Base-by-base conservation (phyloP, 23 tunicate genomes). In the Halocynthia roretzi region DNA sequence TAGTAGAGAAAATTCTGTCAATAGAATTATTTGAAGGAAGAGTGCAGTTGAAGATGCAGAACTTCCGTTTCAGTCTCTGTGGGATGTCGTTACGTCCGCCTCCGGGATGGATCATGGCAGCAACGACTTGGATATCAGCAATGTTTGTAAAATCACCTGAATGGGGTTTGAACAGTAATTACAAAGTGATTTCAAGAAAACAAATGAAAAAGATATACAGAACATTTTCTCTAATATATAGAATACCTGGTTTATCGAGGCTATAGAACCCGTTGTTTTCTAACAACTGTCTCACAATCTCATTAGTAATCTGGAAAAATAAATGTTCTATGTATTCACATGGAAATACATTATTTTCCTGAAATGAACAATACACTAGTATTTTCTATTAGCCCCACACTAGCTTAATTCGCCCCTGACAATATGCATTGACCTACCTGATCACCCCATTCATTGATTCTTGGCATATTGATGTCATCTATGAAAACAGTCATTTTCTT, bases 31-130 rank as follows among this genome's bases (percentile, higher is more conserved):
- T 95, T 17, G 96, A 85, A 6, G 99, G 99, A 5, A 95, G 77
- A 75, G 99, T 85, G 85, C 99, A 95, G 88, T 95, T 95, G 89
- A 95, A 89, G 66, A 95, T 69, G 70, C 91, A 85, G 65, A 95
- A 79, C 81, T 95, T 96, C 20, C 85, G 99, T 81, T 95, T 95
- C 81, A 95, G 68, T 5, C 99, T 76, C 76, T 95, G 99, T 2
- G 99, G 99, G 51, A 95, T 95, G 76, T 95, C 99, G 82, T 95
- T 95, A 15, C 99, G 62, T 11, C 99, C 99, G 20, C 99, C 93
- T 51, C 98, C 98, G 5, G 95, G 95, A 71, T 88, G 95, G 60
- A 88, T 88, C 95, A 88, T 88, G 81, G 95, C 95, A 7, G 88
- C 80, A 44, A 88, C 95, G 60, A 88, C 51, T 57, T 88, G 95